These are phyloP conservation scores for Rhingia campestris DNA, from an alignment of 2,888 invertebrate genomes.

Conservation along the genomic window DNA sequence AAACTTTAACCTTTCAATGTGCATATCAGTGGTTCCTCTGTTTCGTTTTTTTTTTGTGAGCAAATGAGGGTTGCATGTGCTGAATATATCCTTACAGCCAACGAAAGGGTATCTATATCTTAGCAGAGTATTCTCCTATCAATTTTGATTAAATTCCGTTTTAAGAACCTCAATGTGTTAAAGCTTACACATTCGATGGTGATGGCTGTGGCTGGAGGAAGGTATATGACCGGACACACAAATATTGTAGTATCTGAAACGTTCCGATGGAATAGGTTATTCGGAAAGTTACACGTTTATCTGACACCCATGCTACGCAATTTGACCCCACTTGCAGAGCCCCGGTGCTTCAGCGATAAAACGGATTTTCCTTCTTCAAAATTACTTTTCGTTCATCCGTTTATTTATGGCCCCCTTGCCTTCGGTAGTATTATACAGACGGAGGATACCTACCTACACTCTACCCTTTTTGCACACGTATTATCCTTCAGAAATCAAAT, in stretches of 20 bases:
- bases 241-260: constrained; percentile 27
- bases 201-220: background rate
- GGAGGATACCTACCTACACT: background rate
- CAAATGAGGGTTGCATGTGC: constrained; percentile 59
- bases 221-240: background rate
- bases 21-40: constrained; percentile 9
- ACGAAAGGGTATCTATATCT: constrained; percentile 21
- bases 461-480: background rate
- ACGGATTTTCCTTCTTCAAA: constrained; percentile 59
- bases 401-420: constrained; percentile 53
- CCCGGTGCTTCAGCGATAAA: constrained; percentile 46
- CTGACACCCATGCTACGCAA: constrained; percentile 39
- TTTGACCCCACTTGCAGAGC: constrained; percentile 6
- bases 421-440: constrained; percentile 12
- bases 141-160: constrained; percentile 51
- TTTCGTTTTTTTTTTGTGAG: background rate
- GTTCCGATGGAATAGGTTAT: constrained; percentile 45
- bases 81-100: constrained; percentile 36
- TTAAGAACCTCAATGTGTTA: constrained; percentile 34
- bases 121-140: constrained; percentile 19
- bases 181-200: background rate
- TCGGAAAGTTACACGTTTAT: constrained; percentile 39
- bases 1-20: constrained; percentile 40
- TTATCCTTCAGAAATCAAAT: constrained; percentile 69
- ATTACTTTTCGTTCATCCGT: constrained; percentile 64